Percentiles rank a stretch among this genome's conserved stretches.
Evolutionary conservation across 2,797 vertebrate genomes (phyloP).

Genomic region (Spatula versicolor): DNA sequence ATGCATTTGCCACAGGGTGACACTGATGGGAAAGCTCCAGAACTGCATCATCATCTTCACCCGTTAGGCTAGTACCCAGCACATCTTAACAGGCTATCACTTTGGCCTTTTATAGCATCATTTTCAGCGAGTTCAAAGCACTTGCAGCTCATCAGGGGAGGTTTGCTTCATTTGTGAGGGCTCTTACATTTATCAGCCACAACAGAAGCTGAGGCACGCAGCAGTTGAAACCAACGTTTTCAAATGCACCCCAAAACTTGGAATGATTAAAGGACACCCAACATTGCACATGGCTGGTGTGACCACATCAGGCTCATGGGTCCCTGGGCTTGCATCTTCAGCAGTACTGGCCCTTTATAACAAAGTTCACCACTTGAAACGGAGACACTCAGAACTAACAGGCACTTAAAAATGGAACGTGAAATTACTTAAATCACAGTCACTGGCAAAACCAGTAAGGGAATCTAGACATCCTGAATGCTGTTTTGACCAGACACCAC

Average conservation of each 20-base stretch:
- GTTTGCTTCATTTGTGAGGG: background rate
- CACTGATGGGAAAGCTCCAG: background rate
- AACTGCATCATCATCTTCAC: background rate
- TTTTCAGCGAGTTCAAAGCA: background rate
- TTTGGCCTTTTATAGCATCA: background rate
- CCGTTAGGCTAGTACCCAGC: background rate
- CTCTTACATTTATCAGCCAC: background rate
- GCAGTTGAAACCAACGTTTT: background rate
- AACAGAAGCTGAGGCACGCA: background rate
- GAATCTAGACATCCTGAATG: background rate
- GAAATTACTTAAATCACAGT: background rate
- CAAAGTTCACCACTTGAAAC: background rate
- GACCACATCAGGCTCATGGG: background rate
- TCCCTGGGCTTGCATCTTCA: background rate
- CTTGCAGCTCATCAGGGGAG: background rate
- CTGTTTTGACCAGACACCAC: background rate
- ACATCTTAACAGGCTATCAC: background rate
- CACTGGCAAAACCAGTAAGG: background rate
- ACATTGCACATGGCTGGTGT: background rate
- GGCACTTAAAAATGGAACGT: background rate
- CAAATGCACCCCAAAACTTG: fast-evolving
- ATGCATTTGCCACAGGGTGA: background rate
- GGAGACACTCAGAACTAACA: background rate
- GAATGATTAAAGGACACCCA: background rate
- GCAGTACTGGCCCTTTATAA: fast-evolving